A percentile compares a stretch with the other conserved stretches of the same genome.
Conservation (phyloP, 2,113 vertebrate genomes). For the Dipodomys spectabilis region DNA sequence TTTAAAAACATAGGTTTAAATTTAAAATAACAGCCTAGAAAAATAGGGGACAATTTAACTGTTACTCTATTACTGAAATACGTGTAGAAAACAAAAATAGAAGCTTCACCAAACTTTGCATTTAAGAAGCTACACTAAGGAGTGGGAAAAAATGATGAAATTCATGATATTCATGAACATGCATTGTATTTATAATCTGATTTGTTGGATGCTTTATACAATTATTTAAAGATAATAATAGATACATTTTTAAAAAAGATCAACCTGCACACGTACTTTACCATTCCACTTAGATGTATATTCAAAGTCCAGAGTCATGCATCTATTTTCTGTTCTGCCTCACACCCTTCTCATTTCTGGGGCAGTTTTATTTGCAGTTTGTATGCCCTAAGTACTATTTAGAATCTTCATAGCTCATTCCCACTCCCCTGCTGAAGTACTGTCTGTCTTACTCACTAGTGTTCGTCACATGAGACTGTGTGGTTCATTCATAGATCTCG, state of each 20-base stretch:
- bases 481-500: background rate
- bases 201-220: no score
- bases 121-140: background rate
- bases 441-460: background rate
- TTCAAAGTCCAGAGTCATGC: background rate
- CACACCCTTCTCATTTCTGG: no score
- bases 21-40: background rate
- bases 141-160: no score
- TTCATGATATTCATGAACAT: no score
- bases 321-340: background rate
- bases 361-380: background rate
- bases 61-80: background rate
- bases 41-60: background rate
- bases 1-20: background rate
- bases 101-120: background rate
- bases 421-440: background rate
- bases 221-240: no score
- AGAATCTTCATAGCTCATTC: background rate
- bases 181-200: no score
- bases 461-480: background rate
- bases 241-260: no score
- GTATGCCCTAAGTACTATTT: background rate
- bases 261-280: background rate
- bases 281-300: background rate
- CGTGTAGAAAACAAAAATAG: background rate